Conservation (phyloP, 2,797 vertebrate genomes). For the Cynopterus sphinx region DNA sequence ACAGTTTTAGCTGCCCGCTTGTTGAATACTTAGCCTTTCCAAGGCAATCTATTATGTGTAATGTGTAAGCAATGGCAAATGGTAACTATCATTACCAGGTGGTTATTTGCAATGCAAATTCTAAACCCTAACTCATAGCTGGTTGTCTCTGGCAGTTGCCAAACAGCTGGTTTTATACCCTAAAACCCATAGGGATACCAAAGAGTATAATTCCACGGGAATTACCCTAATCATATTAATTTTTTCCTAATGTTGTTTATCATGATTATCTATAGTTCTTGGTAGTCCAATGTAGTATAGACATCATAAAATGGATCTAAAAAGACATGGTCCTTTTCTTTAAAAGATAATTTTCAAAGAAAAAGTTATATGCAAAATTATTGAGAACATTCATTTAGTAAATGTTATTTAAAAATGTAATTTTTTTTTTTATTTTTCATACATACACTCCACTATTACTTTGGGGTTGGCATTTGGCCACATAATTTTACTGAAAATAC, state of each 20-base stretch:
- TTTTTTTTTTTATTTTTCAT: background rate
- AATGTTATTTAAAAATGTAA: constrained; percentile 3
- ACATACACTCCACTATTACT: background rate
- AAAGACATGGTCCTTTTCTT: background rate
- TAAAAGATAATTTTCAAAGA: background rate
- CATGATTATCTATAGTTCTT: background rate
- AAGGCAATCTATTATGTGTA: constrained; percentile 46
- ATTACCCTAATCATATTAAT: constrained; percentile 10
- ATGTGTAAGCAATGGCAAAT: constrained; percentile 55
- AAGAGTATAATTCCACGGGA: constrained; percentile 11
- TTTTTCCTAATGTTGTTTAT: background rate
- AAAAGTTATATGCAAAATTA: background rate
- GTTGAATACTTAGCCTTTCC: constrained; percentile 57
- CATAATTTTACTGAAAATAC: background rate
- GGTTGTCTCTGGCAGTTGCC: constrained; percentile 27
- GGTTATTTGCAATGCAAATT: constrained; percentile 75
- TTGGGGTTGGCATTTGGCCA: background rate
- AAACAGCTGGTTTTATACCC: constrained; percentile 64
- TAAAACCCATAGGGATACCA: background rate
- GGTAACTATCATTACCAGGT: constrained; percentile 63
- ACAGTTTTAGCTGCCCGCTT: constrained; percentile 21
- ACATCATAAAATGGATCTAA: background rate
- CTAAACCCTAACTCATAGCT: constrained; percentile 35
- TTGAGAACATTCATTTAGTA: background rate
- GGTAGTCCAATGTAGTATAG: background rate